A percentile compares a stretch with the other conserved stretches of the same genome.
Evolutionary conservation across 2,888 invertebrate genomes (phyloP).

Genomic region (Adineta ricciae): DNA sequence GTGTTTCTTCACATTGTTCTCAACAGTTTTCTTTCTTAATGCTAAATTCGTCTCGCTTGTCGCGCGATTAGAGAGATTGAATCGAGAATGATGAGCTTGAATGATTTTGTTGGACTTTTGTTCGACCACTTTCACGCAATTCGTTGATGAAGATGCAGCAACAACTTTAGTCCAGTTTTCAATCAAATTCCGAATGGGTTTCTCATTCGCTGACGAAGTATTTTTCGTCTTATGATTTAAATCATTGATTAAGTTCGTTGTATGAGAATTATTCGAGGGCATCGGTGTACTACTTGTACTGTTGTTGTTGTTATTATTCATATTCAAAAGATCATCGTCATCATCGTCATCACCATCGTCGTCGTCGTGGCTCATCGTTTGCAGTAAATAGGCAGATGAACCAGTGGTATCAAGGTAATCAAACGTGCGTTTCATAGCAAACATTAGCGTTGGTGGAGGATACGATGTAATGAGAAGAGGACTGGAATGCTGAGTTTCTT

Average conservation of each 20-base stretch:
- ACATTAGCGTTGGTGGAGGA: not conserved
- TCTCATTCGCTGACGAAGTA: not conserved
- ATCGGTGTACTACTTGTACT: not conserved
- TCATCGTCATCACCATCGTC: not conserved
- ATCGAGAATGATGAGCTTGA: not conserved
- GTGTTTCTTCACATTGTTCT: not conserved
- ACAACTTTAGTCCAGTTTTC: not conserved
- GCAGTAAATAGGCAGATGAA: not conserved
- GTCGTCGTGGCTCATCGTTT: not conserved
- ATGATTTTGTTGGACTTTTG: not conserved
- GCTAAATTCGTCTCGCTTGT: slow-evolving; percentile 18
- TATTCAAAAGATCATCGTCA: not conserved
- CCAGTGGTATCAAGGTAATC: not conserved
- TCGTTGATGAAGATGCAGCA: not conserved
- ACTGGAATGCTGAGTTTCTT: not conserved
- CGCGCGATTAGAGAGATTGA: not conserved
- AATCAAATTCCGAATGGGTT: not conserved
- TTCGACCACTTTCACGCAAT: not conserved
- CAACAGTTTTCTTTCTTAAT: slow-evolving; percentile 17
- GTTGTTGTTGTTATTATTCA: slow-evolving; percentile 1
- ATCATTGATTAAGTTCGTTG: not conserved
- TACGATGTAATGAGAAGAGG: not conserved
- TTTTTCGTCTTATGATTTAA: not conserved
- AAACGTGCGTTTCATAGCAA: not conserved
- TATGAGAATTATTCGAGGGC: not conserved